Evolutionary conservation across 1,140 invertebrate species (phyloP), one percentile per base, ranked within the genome.

Genomic region (Chionoecetes opilio): DNA sequence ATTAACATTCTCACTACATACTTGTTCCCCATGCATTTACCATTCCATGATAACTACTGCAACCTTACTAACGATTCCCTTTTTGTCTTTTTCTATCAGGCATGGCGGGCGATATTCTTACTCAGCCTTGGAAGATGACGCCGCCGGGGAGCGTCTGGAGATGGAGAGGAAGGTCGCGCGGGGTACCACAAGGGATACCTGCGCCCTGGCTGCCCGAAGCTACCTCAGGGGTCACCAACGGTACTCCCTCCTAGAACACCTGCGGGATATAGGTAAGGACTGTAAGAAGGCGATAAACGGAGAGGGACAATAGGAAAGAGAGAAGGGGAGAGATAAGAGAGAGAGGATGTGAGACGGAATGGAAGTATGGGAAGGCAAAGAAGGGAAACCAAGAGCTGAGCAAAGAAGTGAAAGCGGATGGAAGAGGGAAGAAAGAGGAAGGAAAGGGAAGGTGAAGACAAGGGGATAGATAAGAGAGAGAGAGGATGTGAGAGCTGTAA

Each of bases 171-270:
- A 97, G 96, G 97, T 97, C 31, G 46, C 92, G 9, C 92, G 82
- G 37, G 92, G 91, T 0, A 91, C 94, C 0, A 95, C 93, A 11
- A 53, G 94, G 95, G 96, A 96, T 82, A 96, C 96, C 82, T 96
- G 96, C 9, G 95, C 96, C n/a, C 95, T 96, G 82, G 96, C 96
- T 0, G 98, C 98, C 95, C 97, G 98, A 95, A 97, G 98, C 96
- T 98, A 98, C 97, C 97, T 98, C 95, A 97, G 97, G 96, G 96
- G 95, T 37, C 97, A 97, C 37, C 97, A 98, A 3, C 97, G 98
- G 96, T 99, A 99, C 97, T 98, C 98, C 96, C 97, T 99, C 93
- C 97, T 98, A 93, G 98, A 98, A 85, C 98, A 98, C 96, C 97
- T 99, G 92, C 98, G 98, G 96, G 98, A 98, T 96, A 98, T 99